Conservation (phyloP, 2,113 vertebrate genomes). For the Sinocyclocheilus anophthalmus region DNA sequence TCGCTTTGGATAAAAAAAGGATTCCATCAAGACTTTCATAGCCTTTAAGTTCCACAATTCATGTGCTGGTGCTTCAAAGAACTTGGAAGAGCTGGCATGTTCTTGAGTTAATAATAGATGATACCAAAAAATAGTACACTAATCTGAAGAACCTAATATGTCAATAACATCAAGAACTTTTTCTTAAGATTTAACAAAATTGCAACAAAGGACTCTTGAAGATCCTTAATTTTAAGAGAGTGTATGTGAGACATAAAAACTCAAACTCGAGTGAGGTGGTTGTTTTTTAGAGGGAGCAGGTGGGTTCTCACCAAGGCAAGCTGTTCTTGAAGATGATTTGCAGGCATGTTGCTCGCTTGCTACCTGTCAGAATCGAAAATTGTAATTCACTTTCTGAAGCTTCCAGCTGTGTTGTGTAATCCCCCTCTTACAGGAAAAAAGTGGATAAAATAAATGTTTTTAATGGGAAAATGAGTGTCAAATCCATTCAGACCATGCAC, state of each 20-base stretch:
- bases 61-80: too few relatives aligned
- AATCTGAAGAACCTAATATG: not conserved
- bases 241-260: not conserved
- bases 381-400: slow-evolving; percentile 42
- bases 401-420: slow-evolving; percentile 20
- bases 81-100: too few relatives aligned
- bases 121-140: not conserved
- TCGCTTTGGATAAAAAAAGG: too few relatives aligned
- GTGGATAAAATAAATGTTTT: not conserved
- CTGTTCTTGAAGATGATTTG: slow-evolving; percentile 42
- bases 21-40: too few relatives aligned
- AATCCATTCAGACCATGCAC: not conserved
- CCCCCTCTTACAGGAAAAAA: not conserved
- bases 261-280: not conserved
- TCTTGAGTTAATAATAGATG: too few relatives aligned
- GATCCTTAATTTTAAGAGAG: not conserved
- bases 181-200: not conserved
- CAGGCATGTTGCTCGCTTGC: not conserved
- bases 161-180: not conserved
- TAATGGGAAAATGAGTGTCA: slow-evolving; percentile 1
- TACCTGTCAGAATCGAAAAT: slow-evolving; percentile 41
- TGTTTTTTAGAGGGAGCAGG: slow-evolving; percentile 27
- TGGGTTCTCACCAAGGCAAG: slow-evolving; percentile 32
- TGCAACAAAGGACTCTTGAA: not conserved
- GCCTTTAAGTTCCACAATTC: too few relatives aligned